Conservation (phyloP, 35 echinoderm and acorn worm genomes). For the Stichopus chloronotus region DNA sequence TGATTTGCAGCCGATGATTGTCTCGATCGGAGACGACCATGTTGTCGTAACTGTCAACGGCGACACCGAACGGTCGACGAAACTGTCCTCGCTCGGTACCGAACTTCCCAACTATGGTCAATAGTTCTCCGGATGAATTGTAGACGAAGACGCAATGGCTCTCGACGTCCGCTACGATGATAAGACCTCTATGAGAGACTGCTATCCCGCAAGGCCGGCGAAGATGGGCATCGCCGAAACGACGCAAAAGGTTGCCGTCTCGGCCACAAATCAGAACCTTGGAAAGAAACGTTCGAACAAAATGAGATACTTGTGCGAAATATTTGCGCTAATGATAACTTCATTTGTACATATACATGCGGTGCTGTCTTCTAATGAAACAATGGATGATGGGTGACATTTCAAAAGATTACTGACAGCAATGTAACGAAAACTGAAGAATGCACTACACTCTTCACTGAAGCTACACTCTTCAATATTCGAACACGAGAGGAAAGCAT, state of each 20-base stretch:
- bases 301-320: neutral
- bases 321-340: neutral
- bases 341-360: too few relatives aligned
- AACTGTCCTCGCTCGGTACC: conserved; percentile 82
- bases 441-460: too few relatives aligned
- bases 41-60: conserved; percentile 86
- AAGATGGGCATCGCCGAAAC: conserved; percentile 69
- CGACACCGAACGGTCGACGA: conserved; percentile 75
- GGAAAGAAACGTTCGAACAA: neutral
- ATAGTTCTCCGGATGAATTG: conserved; percentile 62
- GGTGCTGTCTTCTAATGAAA: too few relatives aligned
- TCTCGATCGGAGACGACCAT: conserved; percentile 92
- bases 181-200: conserved; percentile 75
- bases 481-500: too few relatives aligned
- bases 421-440: too few relatives aligned
- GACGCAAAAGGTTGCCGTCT: conserved; percentile 70
- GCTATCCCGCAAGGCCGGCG: conserved; percentile 87
- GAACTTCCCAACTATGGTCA: conserved; percentile 74
- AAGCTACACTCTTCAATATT: too few relatives aligned
- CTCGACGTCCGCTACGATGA: conserved; percentile 86
- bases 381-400: too few relatives aligned
- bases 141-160: conserved; percentile 80
- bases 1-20: conserved; percentile 84
- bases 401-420: too few relatives aligned
- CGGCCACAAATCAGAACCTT: conserved; percentile 81